These are phyloP conservation scores for Pheosia gnoma DNA, from an alignment of 2,888 invertebrate species.

Conservation along the genomic window DNA sequence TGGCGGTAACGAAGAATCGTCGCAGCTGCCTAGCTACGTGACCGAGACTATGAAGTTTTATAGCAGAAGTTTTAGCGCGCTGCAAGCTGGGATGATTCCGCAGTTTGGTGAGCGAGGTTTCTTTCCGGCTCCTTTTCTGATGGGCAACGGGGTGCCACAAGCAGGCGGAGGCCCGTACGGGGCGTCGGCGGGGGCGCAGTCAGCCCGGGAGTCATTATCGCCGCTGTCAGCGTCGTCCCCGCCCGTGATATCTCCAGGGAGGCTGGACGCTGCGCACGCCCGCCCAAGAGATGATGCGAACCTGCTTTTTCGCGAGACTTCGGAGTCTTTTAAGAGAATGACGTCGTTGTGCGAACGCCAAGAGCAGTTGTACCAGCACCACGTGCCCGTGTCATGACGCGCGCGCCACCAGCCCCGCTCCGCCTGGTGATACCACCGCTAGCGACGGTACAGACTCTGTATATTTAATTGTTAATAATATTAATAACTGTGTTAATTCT, in stretches of 20 bases:
- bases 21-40: constrained; percentile 75
- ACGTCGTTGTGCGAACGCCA: constrained; percentile 81
- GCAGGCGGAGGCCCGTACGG: constrained; percentile 68
- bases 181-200: constrained; percentile 70
- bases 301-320: constrained; percentile 82
- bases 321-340: constrained; percentile 81
- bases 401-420: constrained; percentile 64
- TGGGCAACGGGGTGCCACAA: constrained; percentile 69
- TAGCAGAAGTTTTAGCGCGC: constrained; percentile 72
- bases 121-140: constrained; percentile 74
- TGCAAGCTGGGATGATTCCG: constrained; percentile 75
- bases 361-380: constrained; percentile 82
- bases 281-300: constrained; percentile 75
- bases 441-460: constrained; percentile 67
- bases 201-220: constrained; percentile 74
- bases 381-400: constrained; percentile 83
- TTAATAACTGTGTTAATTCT: constrained; percentile 79
- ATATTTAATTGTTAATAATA: constrained; percentile 82
- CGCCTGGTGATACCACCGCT: constrained; percentile 65
- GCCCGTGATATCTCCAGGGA: constrained; percentile 76
- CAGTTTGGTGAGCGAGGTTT: constrained; percentile 73
- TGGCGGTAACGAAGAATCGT: constrained; percentile 70
- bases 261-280: constrained; percentile 74
- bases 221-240: constrained; percentile 79
- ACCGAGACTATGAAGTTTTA: constrained; percentile 82